Conservation (phyloP, 2,888 invertebrate species). For the Chymomyza amoena region DNA sequence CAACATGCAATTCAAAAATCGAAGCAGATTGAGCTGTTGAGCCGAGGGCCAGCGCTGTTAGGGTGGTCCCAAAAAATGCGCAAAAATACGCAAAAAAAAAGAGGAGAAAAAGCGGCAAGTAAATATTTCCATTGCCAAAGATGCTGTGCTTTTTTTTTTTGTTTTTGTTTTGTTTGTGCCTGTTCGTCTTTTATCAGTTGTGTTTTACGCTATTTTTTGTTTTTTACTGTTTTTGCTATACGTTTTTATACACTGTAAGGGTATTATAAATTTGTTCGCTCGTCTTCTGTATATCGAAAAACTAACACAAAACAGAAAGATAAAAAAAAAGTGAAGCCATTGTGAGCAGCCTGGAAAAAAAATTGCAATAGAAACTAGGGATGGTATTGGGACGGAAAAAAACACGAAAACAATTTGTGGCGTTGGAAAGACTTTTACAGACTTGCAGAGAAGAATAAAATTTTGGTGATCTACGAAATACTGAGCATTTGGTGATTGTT, state of each 20-base stretch:
- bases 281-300: too few species aligned
- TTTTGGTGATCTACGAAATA: too few species aligned
- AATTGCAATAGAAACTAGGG: too few species aligned
- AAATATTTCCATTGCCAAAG: not conserved
- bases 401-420: too few species aligned
- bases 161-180: not conserved
- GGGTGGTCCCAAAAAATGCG: not conserved
- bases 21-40: conserved; percentile 56
- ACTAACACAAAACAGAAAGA: too few species aligned
- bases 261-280: too few species aligned
- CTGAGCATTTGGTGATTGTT: too few species aligned
- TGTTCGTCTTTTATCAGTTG: conserved; percentile 21
- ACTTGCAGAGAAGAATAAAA: too few species aligned
- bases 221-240: not conserved
- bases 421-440: too few species aligned
- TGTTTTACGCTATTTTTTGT: conserved; percentile 2
- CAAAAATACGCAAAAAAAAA: not conserved
- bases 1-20: conserved; percentile 52
- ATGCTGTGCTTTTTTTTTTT: not conserved
- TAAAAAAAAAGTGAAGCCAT: too few species aligned
- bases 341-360: too few species aligned
- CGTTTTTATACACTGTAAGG: not conserved
- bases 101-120: not conserved
- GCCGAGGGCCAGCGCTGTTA: conserved; percentile 9
- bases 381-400: too few species aligned